Evolutionary conservation across 2,797 vertebrate species (phyloP), one percentile per base, ranked within the genome.

Genomic region (Liasis olivaceus): DNA sequence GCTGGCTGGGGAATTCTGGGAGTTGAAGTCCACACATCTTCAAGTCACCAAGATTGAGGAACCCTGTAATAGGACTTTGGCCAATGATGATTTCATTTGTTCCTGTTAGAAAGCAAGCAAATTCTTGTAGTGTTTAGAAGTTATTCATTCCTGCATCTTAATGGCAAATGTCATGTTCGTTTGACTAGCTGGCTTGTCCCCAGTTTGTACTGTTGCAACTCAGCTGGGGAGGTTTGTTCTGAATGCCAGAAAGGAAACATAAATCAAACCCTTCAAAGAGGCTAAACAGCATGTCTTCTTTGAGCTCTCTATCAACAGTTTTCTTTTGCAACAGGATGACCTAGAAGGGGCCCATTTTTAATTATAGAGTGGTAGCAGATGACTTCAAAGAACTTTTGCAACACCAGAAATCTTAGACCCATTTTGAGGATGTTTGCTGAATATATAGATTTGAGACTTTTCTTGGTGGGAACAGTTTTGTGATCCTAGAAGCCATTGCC

Each of bases 61-160:
- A 36, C 36, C 36, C 36, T 36, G 36, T 36, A 36, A 36, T 2
- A 36, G 8, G 88, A 86, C 22, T 20, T 56, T 90, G 60, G 31
- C 26, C 24, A 60, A 15, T 26, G 91, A 64, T 54, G 31, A 5
- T 8, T 93, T 85, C 42, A 1, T 81, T 94, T 69, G 24, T 92
- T 66, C 36, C 89, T 94, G 77, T 12, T 47, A 59, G 64, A 96
- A 89, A 88, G 90, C 91, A 87, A 89, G 89, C 94, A 77, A 93
- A 26, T 90, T 89, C 95, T 91, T 94, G 91, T 89, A 89, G 92
- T 87, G 64, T 69, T 94, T 95, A 95, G 95, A 95, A 24, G 36
- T 89, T 86, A 87, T 91, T 96, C 92, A 96, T 93, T 94, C 92
- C 86, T 95, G 77, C 60, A 90, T 96, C 93, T 77, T 54, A 51